phyloP scores from a whole-genome alignment of 2,113 vertebrate species.

The Salvelinus namaycush region DNA sequence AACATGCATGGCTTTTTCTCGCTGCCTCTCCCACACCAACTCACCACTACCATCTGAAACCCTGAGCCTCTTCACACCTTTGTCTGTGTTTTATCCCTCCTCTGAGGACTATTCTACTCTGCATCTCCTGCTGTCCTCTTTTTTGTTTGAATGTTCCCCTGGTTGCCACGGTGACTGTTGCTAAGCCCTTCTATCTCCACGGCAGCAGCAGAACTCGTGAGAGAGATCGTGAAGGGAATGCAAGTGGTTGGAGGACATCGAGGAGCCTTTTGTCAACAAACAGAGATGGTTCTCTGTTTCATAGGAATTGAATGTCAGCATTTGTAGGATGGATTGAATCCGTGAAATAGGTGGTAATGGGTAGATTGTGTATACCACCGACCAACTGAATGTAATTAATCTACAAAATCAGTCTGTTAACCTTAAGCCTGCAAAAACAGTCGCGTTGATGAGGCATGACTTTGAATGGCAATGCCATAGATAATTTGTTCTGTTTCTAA shows the following conservation, averaged over 20 bases:
- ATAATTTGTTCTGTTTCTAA: too few species aligned
- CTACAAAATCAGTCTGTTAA: too few species aligned
- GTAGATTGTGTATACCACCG: too few species aligned
- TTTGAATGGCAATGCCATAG: too few species aligned
- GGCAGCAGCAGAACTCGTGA: background rate
- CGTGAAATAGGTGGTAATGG: too few species aligned
- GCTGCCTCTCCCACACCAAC: background rate
- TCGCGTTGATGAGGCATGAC: too few species aligned
- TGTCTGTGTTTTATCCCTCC: background rate
- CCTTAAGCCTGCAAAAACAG: too few species aligned
- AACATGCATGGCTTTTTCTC: background rate
- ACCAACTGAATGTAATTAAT: too few species aligned
- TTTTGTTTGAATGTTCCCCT: slow-evolving; percentile 25
- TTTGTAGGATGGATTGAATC: too few species aligned
- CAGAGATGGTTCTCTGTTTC: background rate
- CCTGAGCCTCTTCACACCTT: background rate
- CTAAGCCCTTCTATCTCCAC: background rate
- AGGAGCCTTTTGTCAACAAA: background rate
- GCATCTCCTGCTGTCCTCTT: slow-evolving; percentile 13
- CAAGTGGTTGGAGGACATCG: background rate
- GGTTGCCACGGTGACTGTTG: slow-evolving; percentile 41
- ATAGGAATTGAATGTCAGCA: too few species aligned
- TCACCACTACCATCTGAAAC: background rate
- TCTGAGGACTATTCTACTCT: too few species aligned
- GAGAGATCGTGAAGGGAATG: background rate